phyloP scores from a whole-genome alignment of 2,113 vertebrate genomes.

The Elanoides forficatus region DNA sequence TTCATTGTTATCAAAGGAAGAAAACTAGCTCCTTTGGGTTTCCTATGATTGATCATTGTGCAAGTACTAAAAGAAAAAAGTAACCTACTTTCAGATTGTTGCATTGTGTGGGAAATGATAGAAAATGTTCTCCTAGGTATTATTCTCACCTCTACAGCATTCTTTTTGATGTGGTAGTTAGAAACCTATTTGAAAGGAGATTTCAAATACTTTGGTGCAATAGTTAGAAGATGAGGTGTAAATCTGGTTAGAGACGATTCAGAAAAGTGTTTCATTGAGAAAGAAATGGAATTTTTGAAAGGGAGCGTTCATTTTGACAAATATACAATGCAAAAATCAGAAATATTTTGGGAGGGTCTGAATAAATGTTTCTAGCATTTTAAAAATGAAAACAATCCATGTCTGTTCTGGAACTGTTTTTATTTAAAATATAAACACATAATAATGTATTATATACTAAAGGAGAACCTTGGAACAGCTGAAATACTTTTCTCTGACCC shows the following conservation, averaged over 20 bases:
- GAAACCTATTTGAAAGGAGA: not conserved
- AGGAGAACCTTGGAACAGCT: not conserved
- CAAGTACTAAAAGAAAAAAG: not conserved
- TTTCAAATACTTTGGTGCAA: not conserved
- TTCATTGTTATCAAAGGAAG: not conserved
- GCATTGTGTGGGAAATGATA: not conserved
- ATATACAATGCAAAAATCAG: not conserved
- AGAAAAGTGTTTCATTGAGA: not conserved
- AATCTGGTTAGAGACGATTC: not conserved
- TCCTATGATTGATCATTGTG: not conserved
- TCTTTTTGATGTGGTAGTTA: not conserved
- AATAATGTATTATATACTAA: not conserved
- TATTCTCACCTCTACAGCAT: not conserved
- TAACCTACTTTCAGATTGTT: not conserved
- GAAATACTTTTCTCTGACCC: not conserved
- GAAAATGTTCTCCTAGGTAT: not conserved
- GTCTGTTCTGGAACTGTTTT: not conserved
- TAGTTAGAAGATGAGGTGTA: not conserved
- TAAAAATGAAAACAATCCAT: not conserved
- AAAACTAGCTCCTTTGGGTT: not conserved
- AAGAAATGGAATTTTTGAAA: not conserved
- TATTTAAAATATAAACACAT: not conserved
- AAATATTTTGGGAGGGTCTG: not conserved
- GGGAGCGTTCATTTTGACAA: not conserved
- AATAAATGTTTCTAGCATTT: not conserved